A percentile compares a stretch with the other conserved stretches of the same genome.
Evolutionary conservation across 2,797 vertebrate genomes (phyloP).

Genomic region (Sternarchorhynchus goeldii): DNA sequence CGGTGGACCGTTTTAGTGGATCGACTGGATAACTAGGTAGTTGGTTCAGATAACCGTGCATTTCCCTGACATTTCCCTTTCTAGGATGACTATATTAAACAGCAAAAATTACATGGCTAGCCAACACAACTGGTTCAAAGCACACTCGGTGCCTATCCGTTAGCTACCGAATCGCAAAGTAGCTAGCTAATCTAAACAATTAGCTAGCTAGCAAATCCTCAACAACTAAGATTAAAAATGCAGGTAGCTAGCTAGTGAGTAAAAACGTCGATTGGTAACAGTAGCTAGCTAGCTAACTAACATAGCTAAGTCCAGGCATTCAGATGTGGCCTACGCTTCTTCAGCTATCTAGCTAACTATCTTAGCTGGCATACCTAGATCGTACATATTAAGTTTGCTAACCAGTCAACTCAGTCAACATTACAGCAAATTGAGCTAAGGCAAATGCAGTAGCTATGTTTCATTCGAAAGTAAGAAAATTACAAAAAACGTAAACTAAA

Average conservation of each 20-base stretch:
- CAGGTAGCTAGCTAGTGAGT: no score
- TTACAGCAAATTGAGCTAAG: neutral
- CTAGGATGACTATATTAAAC: neutral
- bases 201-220: no score
- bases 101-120: neutral
- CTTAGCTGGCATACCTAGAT: no score
- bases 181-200: no score
- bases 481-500: neutral
- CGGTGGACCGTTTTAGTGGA: no score
- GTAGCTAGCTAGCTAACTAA: neutral
- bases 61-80: neutral
- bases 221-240: no score
- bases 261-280: no score
- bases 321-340: neutral
- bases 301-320: neutral
- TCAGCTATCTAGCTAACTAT: no score
- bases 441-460: neutral
- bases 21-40: no score
- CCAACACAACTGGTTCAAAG: neutral
- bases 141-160: neutral
- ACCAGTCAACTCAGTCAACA: neutral
- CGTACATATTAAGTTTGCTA: no score
- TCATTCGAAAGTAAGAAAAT: neutral
- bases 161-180: neutral
- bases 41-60: neutral